Conservation (phyloP, 2,797 vertebrate species). For the Pipistrellus kuhlii region DNA sequence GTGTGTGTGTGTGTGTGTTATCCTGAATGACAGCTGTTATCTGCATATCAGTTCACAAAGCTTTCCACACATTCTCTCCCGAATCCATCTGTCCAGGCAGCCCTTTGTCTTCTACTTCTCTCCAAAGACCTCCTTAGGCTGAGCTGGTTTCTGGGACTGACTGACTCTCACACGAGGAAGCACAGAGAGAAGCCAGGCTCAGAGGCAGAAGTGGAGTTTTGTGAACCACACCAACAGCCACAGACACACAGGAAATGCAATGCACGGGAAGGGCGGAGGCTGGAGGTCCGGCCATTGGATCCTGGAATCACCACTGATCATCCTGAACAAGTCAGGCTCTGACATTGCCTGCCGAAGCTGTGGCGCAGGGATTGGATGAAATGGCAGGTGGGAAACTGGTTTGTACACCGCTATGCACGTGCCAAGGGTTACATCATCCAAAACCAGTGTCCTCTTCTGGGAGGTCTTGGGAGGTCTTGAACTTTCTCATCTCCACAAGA, state of each 20-base stretch:
- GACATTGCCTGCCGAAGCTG: not conserved
- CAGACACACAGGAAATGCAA: not conserved
- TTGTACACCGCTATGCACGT: not conserved
- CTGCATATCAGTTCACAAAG: not conserved
- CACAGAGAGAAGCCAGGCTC: not conserved
- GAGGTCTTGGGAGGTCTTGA: not conserved
- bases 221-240: not conserved
- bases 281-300: not conserved
- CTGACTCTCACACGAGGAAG: not conserved
- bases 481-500: conserved; percentile 12
- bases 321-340: not conserved
- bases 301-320: not conserved
- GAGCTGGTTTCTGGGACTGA: not conserved
- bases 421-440: not conserved
- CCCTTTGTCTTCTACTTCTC: not conserved
- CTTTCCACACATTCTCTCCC: not conserved
- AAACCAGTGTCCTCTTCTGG: not conserved
- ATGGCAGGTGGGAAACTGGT: not conserved
- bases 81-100: not conserved
- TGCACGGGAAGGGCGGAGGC: fast-evolving
- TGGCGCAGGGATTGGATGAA: not conserved
- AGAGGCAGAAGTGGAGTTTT: not conserved
- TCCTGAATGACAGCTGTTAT: not conserved
- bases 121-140: not conserved
- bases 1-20: not conserved